Conservation (phyloP, 1,140 invertebrate genomes). For the Drosophila fuyamai region DNA sequence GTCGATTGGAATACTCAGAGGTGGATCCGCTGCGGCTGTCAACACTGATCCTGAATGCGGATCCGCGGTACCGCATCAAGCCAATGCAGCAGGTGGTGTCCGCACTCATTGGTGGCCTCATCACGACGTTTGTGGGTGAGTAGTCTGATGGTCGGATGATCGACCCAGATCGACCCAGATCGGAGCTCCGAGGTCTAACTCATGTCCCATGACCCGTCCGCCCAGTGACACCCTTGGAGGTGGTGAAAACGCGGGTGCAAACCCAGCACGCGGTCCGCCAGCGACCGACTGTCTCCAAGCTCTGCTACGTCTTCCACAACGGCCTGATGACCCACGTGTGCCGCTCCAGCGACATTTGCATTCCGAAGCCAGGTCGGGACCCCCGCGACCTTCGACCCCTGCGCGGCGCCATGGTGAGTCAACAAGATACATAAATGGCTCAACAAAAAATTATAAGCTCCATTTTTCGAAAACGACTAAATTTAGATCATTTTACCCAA, state of each 20-base stretch:
- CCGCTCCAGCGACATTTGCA: constrained; percentile 86
- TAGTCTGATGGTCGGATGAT: constrained; percentile 18
- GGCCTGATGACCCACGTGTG: constrained; percentile 99
- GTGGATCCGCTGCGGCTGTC: constrained; percentile 30
- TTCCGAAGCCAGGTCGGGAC: constrained; percentile 83
- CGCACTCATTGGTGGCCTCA: constrained; percentile 94
- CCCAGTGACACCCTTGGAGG: constrained; percentile 98
- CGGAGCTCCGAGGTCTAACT: constrained; percentile 72
- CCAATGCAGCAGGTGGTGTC: constrained; percentile 95
- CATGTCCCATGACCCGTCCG: not conserved
- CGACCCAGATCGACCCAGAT: not conserved
- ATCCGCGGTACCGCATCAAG: constrained; percentile 91
- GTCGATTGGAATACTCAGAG: not conserved
- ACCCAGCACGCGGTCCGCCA: constrained; percentile 92
- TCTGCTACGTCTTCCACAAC: constrained; percentile 98
- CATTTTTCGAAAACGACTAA: too few relatives aligned
- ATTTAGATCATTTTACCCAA: too few relatives aligned
- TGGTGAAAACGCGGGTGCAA: constrained; percentile 98
- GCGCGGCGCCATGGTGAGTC: constrained; percentile 93
- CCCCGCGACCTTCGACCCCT: constrained; percentile 90
- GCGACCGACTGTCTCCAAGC: constrained; percentile 94
- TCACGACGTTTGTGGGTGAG: constrained; percentile 95
- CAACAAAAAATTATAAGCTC: too few relatives aligned
- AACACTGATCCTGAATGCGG: constrained; percentile 84
- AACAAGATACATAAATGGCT: too few relatives aligned